These are phyloP conservation scores for Leptinotarsa lineolata DNA, from an alignment of 1,140 invertebrate species.

Conservation along the genomic window DNA sequence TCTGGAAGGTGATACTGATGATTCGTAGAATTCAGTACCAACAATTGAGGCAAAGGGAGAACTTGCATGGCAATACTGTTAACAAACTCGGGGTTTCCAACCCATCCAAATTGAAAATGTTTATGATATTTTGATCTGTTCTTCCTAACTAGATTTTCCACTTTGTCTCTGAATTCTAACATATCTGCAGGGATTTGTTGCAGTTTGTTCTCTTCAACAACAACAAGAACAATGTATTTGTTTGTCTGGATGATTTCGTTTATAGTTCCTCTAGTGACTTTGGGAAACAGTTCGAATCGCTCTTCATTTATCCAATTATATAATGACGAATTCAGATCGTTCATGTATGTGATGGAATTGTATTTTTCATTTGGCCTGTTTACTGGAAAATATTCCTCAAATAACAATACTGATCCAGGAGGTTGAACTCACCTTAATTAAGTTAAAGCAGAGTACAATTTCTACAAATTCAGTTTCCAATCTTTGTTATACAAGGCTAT, in stretches of 20 bases:
- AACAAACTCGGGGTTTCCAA: slow-evolving; percentile 80
- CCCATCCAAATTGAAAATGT: slow-evolving; percentile 92
- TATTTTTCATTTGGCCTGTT: slow-evolving; percentile 27
- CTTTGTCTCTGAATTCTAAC: slow-evolving; percentile 81
- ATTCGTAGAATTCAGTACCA: slow-evolving; percentile 88
- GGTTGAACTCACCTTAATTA: neutral
- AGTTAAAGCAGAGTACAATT: too few species aligned
- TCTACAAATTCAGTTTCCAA: too few species aligned
- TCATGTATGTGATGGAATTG: slow-evolving; percentile 20
- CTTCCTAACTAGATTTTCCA: slow-evolving; percentile 79
- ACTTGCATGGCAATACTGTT: slow-evolving; percentile 89
- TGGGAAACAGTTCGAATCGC: slow-evolving; percentile 87
- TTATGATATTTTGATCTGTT: slow-evolving; percentile 79
- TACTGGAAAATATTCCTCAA: slow-evolving; percentile 34
- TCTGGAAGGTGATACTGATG: slow-evolving; percentile 89
- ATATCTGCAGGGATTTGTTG: slow-evolving; percentile 80
- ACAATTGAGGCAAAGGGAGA: slow-evolving; percentile 79
- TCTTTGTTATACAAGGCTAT: too few species aligned
- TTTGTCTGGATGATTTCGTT: slow-evolving; percentile 81
- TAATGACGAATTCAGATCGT: slow-evolving; percentile 69
- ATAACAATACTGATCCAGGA: slow-evolving; percentile 7
- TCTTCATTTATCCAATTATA: slow-evolving; percentile 88
- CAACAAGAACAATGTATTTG: slow-evolving; percentile 84
- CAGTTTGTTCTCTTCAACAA: slow-evolving; percentile 86
- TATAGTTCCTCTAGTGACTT: slow-evolving; percentile 82